Percentiles rank a stretch among this genome's conserved stretches.
Conservation (phyloP, 2,888 invertebrate species). For the Sympetrum striolatum region DNA sequence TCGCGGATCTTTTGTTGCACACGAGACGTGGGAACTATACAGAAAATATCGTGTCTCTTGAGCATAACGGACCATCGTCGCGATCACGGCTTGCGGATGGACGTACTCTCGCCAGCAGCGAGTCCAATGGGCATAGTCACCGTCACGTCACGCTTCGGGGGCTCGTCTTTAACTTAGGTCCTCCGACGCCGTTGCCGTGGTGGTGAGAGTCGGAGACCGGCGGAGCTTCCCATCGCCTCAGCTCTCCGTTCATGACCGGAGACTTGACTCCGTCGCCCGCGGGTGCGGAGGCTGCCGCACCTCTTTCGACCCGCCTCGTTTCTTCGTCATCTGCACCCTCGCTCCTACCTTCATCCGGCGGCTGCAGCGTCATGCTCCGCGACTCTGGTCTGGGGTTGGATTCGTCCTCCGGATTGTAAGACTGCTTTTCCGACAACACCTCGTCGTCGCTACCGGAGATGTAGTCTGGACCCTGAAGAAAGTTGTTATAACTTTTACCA, state of each 20-base stretch:
- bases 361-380: conserved; percentile 7
- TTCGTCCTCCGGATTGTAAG: background rate
- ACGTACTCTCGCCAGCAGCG: background rate
- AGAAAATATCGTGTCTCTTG: background rate
- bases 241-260: conserved; percentile 25
- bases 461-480: conserved; percentile 25
- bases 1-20: background rate
- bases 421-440: background rate
- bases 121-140: conserved; percentile 4
- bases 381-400: background rate
- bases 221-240: conserved; percentile 18
- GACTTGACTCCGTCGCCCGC: conserved; percentile 52
- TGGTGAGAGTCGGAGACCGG: background rate
- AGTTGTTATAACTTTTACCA: background rate
- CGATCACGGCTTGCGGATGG: background rate
- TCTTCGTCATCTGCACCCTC: conserved; percentile 61
- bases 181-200: background rate
- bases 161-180: background rate
- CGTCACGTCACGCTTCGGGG: conserved; percentile 7
- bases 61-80: background rate
- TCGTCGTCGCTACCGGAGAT: conserved; percentile 27
- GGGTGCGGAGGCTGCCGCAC: conserved; percentile 56
- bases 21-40: background rate
- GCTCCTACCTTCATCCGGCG: conserved; percentile 50
- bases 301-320: conserved; percentile 67